A percentile compares a stretch with the other conserved stretches of the same genome.
Evolutionary conservation across 2,113 vertebrate species (phyloP).

Genomic region (Apodemus speciosus): DNA sequence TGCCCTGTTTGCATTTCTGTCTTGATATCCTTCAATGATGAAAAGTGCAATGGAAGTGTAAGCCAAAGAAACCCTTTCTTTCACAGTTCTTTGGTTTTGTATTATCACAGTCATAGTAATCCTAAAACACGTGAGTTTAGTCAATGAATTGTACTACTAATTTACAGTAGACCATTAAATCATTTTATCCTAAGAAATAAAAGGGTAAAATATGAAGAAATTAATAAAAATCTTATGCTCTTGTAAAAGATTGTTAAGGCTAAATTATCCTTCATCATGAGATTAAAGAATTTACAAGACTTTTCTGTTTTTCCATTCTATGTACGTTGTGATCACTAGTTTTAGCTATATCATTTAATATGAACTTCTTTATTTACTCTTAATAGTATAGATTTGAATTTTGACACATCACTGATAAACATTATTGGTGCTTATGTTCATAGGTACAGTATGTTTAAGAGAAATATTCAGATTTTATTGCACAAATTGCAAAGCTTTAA

Average conservation of each 20-base stretch:
- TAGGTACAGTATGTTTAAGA: neutral
- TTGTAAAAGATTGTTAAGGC: constrained; percentile 10
- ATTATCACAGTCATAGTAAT: neutral
- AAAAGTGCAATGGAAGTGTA: neutral
- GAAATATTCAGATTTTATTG: constrained; percentile 41
- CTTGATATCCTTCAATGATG: neutral
- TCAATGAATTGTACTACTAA: constrained; percentile 20
- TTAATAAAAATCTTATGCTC: constrained; percentile 41
- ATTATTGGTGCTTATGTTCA: neutral
- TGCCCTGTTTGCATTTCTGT: neutral
- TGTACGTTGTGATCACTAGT: neutral
- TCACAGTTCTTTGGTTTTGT: neutral
- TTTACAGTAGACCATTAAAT: constrained; percentile 12
- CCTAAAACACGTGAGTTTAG: neutral
- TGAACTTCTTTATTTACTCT: neutral
- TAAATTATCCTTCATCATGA: constrained; percentile 1
- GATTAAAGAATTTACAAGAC: neutral
- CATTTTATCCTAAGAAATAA: constrained; percentile 4
- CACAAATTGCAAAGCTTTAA: constrained; percentile 47
- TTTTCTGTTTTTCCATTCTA: neutral
- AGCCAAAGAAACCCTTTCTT: neutral
- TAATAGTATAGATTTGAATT: constrained; percentile 25
- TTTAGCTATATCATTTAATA: constrained; percentile 31
- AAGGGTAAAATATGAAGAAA: constrained; percentile 8
- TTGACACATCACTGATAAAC: neutral